Conservation (phyloP, 2,113 vertebrate genomes). For the Pteronura brasiliensis region DNA sequence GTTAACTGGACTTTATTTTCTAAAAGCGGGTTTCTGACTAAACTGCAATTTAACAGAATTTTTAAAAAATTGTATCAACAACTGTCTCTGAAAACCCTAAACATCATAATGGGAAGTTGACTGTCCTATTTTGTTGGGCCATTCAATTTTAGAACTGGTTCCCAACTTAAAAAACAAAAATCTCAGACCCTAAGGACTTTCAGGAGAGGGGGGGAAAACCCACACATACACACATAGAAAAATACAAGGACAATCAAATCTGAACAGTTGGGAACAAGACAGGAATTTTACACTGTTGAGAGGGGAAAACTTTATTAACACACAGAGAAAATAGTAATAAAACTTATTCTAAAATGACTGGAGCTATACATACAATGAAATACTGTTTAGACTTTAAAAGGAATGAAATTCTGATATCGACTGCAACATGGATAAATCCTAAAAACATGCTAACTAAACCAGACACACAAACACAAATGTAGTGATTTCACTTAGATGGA, state of each 20-base stretch:
- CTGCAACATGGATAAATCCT: neutral
- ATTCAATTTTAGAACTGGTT: conserved; percentile 25
- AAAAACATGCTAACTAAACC: neutral
- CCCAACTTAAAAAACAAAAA: neutral
- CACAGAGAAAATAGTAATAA: neutral
- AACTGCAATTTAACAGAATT: neutral
- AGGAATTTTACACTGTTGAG: neutral
- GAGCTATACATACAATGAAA: neutral
- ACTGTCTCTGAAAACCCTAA: neutral
- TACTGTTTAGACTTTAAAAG: neutral
- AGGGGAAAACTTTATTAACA: neutral
- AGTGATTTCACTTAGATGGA: neutral
- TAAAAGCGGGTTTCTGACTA: neutral
- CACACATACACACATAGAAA: neutral
- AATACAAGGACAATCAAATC: neutral
- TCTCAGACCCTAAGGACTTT: neutral
- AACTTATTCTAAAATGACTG: neutral
- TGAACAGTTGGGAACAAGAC: neutral
- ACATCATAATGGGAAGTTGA: neutral
- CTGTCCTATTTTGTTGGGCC: neutral
- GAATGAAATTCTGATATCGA: neutral
- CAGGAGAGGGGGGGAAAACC: neutral
- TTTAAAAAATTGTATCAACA: neutral
- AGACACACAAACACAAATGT: neutral
- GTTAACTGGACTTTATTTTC: neutral